phyloP scores from a whole-genome alignment of 1,140 invertebrate species.

The Ips nitidus region DNA sequence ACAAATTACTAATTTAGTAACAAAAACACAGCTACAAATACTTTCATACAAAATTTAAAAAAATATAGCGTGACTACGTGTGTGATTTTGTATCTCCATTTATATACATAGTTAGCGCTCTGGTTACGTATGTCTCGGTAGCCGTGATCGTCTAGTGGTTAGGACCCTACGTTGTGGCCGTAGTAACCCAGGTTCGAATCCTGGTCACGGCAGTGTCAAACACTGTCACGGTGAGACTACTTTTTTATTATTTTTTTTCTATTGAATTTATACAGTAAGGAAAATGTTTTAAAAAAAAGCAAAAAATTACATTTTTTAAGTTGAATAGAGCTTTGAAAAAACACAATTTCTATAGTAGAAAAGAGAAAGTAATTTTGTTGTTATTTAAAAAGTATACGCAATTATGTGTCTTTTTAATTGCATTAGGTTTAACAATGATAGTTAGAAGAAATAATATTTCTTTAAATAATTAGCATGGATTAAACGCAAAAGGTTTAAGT shows the following conservation, averaged over 20 bases:
- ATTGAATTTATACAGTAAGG: constrained; percentile 2
- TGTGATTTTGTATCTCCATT: too few relatives aligned
- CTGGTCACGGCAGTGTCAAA: constrained; percentile 49
- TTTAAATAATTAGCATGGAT: too few relatives aligned
- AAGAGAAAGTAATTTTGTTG: not conserved
- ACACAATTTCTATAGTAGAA: not conserved
- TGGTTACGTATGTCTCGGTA: constrained; percentile 17
- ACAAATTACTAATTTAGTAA: too few relatives aligned
- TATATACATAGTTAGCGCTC: too few relatives aligned
- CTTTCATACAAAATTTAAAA: too few relatives aligned
- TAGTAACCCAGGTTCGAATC: constrained; percentile 53
- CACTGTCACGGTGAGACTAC: constrained; percentile 24
- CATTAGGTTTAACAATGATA: too few relatives aligned
- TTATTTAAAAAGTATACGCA: too few relatives aligned
- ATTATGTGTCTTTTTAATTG: too few relatives aligned
- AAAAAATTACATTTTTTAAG: constrained; percentile 4
- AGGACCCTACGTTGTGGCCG: constrained; percentile 52
- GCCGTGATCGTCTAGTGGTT: constrained; percentile 52
- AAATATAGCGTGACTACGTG: too few relatives aligned
- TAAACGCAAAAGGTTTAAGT: too few relatives aligned
- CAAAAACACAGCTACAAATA: too few relatives aligned
- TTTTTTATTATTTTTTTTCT: not conserved
- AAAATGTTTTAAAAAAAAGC: not conserved
- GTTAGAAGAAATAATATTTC: too few relatives aligned
- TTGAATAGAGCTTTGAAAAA: not conserved